Evolutionary conservation across 2,113 vertebrate species (phyloP), one percentile per base, ranked within the genome.

Genomic region (Gymnogyps californianus): DNA sequence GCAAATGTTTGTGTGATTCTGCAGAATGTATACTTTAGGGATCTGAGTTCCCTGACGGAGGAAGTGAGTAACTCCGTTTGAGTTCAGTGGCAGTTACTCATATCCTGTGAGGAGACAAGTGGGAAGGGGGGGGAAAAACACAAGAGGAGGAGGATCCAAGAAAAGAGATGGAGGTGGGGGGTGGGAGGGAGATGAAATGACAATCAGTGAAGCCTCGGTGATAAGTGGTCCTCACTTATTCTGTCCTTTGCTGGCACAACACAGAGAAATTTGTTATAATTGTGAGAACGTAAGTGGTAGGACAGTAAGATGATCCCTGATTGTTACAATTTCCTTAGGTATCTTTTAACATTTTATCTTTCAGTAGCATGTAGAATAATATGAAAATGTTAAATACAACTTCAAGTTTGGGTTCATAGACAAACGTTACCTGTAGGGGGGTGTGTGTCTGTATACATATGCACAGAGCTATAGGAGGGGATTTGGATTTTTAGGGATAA

Each of bases 61-160:
- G 95, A 97, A 96, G 83, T 97, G 94, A 97, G 80, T 96, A 95
- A 97, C 36, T 93, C 9, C 1, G 64, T 86, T 81, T 93, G 89
- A 71, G 76, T 95, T 91, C 86, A 87, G 77, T 15, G 44, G 11
- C 70, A 61, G 32, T 97, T 97, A 97, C 94, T 97, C 96, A 97
- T 49, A 96, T 96, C 96, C 96, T 97, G 90, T 87, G 83, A 92
- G 55, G 65, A 93, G 83, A 92, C 28, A 76, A 95, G 83, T 84
- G 61, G 86, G 90, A 93, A 93, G 40, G 7, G 22, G 46, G n/a
- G n/a, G 1, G 40, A 49, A 93, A 81, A 69, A 20, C 49, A 77
- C 15, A 52, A 49, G 69, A 57, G 14, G 36, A 95, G 40, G 20
- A 93, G 16, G 18, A 83, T 74, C 69, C 67, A 86, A 90, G 71